Percentiles rank a stretch among this genome's conserved stretches.
Evolutionary conservation across 2,888 invertebrate species (phyloP).

Genomic region (Heliconius aoede): DNA sequence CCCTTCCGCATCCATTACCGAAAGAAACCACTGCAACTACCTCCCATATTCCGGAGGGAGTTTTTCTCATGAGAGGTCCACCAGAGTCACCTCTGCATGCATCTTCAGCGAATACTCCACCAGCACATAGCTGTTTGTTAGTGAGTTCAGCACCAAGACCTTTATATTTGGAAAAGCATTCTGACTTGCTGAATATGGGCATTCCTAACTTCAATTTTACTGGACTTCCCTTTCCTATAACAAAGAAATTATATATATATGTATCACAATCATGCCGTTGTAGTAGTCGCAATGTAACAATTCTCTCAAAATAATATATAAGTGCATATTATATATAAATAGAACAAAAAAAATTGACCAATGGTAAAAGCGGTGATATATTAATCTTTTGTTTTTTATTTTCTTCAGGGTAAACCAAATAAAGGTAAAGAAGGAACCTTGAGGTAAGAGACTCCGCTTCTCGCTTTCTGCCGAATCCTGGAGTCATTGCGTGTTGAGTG

Average conservation of each 20-base stretch:
- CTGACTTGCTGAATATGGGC: constrained; percentile 79
- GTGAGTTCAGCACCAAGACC: constrained; percentile 76
- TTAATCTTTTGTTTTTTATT: too few relatives aligned
- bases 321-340: too few relatives aligned
- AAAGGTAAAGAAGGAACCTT: too few relatives aligned
- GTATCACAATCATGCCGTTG: background rate
- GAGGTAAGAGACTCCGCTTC: too few relatives aligned
- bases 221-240: constrained; percentile 78
- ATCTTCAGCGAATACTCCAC: constrained; percentile 86
- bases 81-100: constrained; percentile 91
- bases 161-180: constrained; percentile 81
- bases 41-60: constrained; percentile 81
- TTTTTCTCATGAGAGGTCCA: constrained; percentile 87
- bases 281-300: too few relatives aligned
- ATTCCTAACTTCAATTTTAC: constrained; percentile 86
- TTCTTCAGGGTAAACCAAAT: too few relatives aligned
- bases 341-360: too few relatives aligned
- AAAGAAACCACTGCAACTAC: constrained; percentile 87
- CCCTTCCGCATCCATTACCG: constrained; percentile 86
- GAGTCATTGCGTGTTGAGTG: too few relatives aligned
- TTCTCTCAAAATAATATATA: too few relatives aligned
- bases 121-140: constrained; percentile 87
- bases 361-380: too few relatives aligned
- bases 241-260: constrained; percentile 30
- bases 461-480: too few relatives aligned